Base-by-base conservation (phyloP, 2,797 vertebrate species). In the Eulemur coronatus region DNA sequence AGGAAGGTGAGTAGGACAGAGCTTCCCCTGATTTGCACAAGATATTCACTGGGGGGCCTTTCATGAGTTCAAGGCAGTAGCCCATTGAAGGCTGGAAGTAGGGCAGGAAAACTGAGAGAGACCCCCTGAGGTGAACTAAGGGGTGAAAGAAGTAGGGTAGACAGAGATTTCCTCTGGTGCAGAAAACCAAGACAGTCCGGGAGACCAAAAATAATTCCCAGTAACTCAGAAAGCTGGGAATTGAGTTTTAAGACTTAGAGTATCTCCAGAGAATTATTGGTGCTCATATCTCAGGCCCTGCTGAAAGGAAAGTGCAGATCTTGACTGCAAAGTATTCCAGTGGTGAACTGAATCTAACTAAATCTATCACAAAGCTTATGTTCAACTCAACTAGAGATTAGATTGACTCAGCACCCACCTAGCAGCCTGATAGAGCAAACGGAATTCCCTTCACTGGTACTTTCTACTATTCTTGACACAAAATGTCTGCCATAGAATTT, bases 301-400 rank as follows among this genome's bases (percentile, higher is more conserved):
- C 59, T 86, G 41, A 96, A 94, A 92, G 65, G 41, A 90, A 92
- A 94, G 26, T 80, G 55, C 59, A 75, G 70, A 94, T 87, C 15
- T 46, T 78, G 48, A 61, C 15, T 61, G 48, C n/a, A 65, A 86
- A 86, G 17, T 67, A 35, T 61, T 61, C 26, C 43, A 12, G 15
- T 24, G 55, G 17, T 81, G 48, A 93, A 86, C 50, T 38, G 20
- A 72, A 50, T 95, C 61, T 94, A 80, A 52, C 52, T 52, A 46
- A 70, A 84, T 81, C 85, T 95, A 52, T 69, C 61, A 69, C 22
- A 78, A 81, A 72, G 24, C 55, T 20, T 46, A 15, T 35, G 30
- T 81, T 88, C 72, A 73, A 35, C 1, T n/a, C 12, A 78, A 14
- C 28, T 52, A 28, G 33, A 73, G 28, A 35, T 82, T 28, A 63